Base-by-base conservation (phyloP, 1,140 invertebrate species). In the Apis florea region DNA sequence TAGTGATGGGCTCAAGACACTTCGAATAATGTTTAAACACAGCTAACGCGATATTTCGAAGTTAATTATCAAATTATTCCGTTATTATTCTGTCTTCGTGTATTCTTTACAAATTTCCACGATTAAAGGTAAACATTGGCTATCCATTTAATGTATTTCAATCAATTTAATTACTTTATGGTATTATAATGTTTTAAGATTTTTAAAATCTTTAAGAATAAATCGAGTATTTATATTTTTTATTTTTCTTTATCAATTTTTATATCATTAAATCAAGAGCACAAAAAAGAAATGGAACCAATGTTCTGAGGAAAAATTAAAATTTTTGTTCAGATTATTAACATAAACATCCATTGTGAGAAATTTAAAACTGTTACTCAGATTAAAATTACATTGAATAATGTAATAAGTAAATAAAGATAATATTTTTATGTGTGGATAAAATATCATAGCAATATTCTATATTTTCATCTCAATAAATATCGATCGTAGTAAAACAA, bases 1-100 rank as follows among this genome's bases (percentile, higher is more conserved):
- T 81, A 81, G 63, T 47, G 79, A 75, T 56, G 53, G 71, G 10
- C 24, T 67, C 79, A 66, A 81, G 51, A 66, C 63, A 17, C 15
- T 67, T 71, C 19, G n/a, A 75, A 66, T n/a, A 31, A 12, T 15
- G 26, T 19, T 12, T n/a, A 2, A 21, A n/a, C 17, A n/a, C 53
- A 40, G 53, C 31, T 17, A 11, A 17, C 53, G 40, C 26, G 53
- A 71, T 61, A 73, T 73, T 49, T 73, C 54, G 5, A 17, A n/a
- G 19, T 49, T 24, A 40, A 51, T 49, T 17, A 68, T 8, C n/a
- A 8, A 68, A 49, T 68, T 47, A 13, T 10, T 6, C 13, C 13
- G 6, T 68, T 51, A 24, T 40, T 6, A 19, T 8, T 47, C 19
- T 1, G 11, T 67, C 40, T 31, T n/a, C 9, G 4, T 49, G 5